Evolutionary conservation across 2,113 vertebrate species (phyloP).

Genomic region (Climacteris rufus): DNA sequence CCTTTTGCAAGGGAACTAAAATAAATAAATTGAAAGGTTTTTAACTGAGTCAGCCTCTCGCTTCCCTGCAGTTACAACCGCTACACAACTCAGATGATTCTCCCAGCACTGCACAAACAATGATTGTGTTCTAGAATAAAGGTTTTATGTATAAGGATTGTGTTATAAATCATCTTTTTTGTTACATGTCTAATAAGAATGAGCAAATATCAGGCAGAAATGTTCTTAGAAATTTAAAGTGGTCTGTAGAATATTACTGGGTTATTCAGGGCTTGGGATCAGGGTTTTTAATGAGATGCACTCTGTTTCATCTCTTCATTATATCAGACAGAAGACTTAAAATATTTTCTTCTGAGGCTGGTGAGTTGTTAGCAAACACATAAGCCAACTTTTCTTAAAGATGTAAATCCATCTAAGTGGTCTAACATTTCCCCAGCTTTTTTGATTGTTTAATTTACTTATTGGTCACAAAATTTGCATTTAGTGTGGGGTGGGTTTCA

Average conservation of each 20-base stretch:
- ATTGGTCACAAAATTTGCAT: neutral
- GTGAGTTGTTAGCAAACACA: neutral
- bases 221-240: neutral
- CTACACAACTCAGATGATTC: neutral
- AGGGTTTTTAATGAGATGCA: neutral
- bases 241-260: neutral
- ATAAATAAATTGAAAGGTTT: neutral
- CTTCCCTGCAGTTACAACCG: neutral
- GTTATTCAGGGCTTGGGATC: neutral
- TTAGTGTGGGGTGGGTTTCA: neutral
- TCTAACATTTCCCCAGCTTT: neutral
- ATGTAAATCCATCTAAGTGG: neutral
- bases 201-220: neutral
- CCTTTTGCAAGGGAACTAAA: neutral
- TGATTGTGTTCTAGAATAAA: conserved; percentile 3
- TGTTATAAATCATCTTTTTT: neutral
- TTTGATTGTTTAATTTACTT: neutral
- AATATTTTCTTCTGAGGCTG: neutral
- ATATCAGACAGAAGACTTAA: conserved; percentile 7
- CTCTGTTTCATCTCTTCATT: neutral
- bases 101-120: neutral
- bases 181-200: neutral
- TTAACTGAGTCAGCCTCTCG: neutral
- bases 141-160: neutral
- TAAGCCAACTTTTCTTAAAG: neutral